A percentile compares a stretch with the other conserved stretches of the same genome.
Conservation (phyloP, 2,113 vertebrate genomes). For the Sisor rabdophorus region DNA sequence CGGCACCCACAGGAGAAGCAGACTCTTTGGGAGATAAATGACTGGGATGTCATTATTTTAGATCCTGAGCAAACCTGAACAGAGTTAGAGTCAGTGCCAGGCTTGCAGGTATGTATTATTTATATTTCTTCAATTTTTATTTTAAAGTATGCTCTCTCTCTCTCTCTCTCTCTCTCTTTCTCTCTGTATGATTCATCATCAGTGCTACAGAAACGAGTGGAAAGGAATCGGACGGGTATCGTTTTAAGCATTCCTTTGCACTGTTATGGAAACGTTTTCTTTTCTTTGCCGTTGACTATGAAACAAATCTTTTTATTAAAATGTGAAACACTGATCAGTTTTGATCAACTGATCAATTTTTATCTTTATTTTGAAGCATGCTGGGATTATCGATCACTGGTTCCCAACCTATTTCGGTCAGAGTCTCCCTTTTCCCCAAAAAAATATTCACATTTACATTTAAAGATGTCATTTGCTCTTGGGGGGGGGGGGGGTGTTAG, state of each 20-base stretch:
- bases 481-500: no score
- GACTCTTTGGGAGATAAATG: no score
- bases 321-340: not conserved
- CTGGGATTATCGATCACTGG: not conserved
- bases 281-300: not conserved
- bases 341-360: not conserved
- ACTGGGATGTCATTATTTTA: no score
- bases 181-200: conserved; percentile 2
- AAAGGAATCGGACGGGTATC: conserved; percentile 8
- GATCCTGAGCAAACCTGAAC: conserved; percentile 49
- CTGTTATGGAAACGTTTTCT: not conserved
- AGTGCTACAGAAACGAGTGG: not conserved
- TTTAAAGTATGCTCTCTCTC: not conserved
- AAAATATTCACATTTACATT: no score
- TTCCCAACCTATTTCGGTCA: not conserved
- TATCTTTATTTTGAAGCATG: not conserved
- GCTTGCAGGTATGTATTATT: conserved; percentile 65
- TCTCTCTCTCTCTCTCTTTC: not conserved
- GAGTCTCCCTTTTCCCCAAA: no score
- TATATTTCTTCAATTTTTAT: not conserved
- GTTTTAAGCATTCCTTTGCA: conserved; percentile 21
- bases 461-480: no score
- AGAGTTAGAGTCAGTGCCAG: conserved; percentile 50
- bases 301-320: not conserved
- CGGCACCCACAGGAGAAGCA: conserved; percentile 32